Conservation (phyloP, 2,797 vertebrate species). For the Acridotheres tristis region DNA sequence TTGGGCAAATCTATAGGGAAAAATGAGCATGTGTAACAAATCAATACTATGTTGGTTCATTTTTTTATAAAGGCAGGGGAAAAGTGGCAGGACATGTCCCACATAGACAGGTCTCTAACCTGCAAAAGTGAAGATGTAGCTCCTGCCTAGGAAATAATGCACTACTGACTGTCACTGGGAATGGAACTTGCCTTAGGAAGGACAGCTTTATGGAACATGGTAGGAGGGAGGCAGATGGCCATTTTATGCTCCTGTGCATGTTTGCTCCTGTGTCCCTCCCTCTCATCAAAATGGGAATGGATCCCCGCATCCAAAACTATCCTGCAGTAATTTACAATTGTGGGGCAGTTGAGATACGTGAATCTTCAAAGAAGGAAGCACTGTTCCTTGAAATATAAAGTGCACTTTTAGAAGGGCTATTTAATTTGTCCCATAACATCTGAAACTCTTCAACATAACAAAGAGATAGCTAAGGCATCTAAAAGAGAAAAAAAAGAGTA, state of each 20-base stretch:
- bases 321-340: not conserved
- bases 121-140: not conserved
- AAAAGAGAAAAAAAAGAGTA: not conserved
- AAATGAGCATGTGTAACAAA: not conserved
- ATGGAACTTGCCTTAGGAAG: not conserved
- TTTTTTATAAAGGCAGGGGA: not conserved
- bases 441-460: not conserved
- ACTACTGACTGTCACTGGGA: not conserved
- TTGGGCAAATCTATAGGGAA: not conserved
- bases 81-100: not conserved
- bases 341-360: not conserved
- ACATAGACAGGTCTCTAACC: not conserved
- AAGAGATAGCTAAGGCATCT: not conserved
- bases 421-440: not conserved
- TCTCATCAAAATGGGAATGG: not conserved
- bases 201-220: not conserved
- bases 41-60: not conserved
- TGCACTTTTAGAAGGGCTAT: not conserved
- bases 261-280: not conserved
- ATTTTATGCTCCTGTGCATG: not conserved
- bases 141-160: not conserved
- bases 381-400: not conserved
- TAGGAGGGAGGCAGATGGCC: not conserved
- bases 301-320: not conserved
- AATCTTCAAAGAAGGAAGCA: not conserved